Conservation (phyloP, 1,140 invertebrate genomes). For the Macrobrachium nipponense region DNA sequence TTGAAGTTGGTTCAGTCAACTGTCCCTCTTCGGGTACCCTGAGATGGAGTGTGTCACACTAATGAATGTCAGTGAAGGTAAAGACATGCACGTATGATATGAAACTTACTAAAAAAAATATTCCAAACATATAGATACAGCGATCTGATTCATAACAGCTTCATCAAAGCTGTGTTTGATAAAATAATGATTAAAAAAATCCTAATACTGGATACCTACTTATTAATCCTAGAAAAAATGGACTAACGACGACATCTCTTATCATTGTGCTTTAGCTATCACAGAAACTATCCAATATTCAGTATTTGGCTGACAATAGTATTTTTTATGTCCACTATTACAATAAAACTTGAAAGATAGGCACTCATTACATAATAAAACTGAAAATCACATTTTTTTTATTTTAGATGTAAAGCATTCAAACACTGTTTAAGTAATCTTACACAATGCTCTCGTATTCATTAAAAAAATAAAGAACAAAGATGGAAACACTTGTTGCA, state of each 20-base stretch:
- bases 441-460: no score
- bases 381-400: background rate
- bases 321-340: conserved; percentile 7
- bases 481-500: no score
- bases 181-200: conserved; percentile 45
- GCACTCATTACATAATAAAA: conserved; percentile 47
- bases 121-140: conserved; percentile 27
- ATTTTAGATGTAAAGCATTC: background rate
- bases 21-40: conserved; percentile 41
- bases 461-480: no score
- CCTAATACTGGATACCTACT: conserved; percentile 58
- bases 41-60: conserved; percentile 52
- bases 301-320: conserved; percentile 22
- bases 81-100: conserved; percentile 40
- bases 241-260: conserved; percentile 55
- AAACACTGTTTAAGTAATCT: background rate
- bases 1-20: conserved; percentile 39
- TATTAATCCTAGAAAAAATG: conserved; percentile 51
- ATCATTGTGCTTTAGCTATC: conserved; percentile 60
- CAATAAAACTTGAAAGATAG: conserved; percentile 35
- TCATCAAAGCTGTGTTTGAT: conserved; percentile 25
- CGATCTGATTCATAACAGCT: background rate
- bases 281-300: conserved; percentile 59
- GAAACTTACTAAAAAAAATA: conserved; percentile 25
- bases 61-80: conserved; percentile 31